phyloP scores from a whole-genome alignment of 2,113 vertebrate genomes.

The Myrmecobius fasciatus region DNA sequence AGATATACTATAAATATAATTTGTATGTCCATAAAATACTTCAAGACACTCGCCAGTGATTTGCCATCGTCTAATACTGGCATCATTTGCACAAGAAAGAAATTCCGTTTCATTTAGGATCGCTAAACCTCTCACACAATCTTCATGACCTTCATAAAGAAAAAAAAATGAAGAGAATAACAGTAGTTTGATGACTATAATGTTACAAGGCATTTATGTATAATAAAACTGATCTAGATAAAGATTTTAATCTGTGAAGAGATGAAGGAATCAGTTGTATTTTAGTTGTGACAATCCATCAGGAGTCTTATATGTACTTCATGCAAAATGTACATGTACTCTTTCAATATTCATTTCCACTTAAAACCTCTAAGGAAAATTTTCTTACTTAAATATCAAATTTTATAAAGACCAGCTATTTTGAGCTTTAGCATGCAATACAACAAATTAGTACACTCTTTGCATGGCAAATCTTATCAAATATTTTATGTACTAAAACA shows the following conservation, averaged over 20 bases:
- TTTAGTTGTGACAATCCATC: background rate
- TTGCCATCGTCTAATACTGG: constrained; percentile 94
- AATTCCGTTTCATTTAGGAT: constrained; percentile 93
- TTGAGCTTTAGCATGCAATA: background rate
- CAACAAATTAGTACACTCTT: background rate
- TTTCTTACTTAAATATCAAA: background rate
- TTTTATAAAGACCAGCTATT: background rate
- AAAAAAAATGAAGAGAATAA: constrained; percentile 58
- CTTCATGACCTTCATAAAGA: constrained; percentile 92
- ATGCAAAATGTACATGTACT: background rate
- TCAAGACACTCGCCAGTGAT: constrained; percentile 94
- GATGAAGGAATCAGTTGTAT: background rate
- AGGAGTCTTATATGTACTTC: background rate
- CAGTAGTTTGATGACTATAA: constrained; percentile 10
- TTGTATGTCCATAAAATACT: constrained; percentile 95
- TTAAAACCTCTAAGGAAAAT: background rate
- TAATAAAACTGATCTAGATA: background rate
- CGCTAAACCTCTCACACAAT: constrained; percentile 95
- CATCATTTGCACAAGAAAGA: constrained; percentile 98
- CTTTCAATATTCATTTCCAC: background rate
- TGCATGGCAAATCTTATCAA: background rate
- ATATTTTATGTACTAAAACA: background rate
- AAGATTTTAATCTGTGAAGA: background rate
- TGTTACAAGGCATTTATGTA: constrained; percentile 23
- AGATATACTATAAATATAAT: constrained; percentile 97